Evolutionary conservation across 2,113 vertebrate species (phyloP), one percentile per base, ranked within the genome.

Genomic region (Andinoacara biseriatus): DNA sequence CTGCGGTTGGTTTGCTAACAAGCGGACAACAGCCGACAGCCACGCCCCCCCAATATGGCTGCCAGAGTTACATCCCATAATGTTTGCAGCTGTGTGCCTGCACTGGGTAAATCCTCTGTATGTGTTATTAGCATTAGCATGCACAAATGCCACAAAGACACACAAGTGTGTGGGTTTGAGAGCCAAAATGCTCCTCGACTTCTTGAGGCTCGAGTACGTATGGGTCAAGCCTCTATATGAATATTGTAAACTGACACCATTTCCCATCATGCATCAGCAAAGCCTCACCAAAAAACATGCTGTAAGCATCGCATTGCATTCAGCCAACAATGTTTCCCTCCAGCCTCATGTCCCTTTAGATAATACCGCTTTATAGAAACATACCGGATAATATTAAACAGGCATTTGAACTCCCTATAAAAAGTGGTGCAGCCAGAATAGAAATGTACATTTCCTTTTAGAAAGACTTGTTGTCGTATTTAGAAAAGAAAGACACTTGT

Each of bases 401-500:
- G 88, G 88, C 89, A 87, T 92, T 89, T 89, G 86, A 93, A 89
- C 86, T 85, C 82, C 81, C 88, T 93, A 94, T 87, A 95, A 95
- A 96, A 94, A 93, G 61, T 91, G 85, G 81, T 84, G 83, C 62
- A 38, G 88, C 31, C 57, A 90, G 84, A 88, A 87, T 96, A 95
- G 84, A 95, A 95, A 96, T 54, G 78, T 85, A 76, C 74, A 11
- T 78, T 46, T 84, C 24, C 4, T 58, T 87, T 92, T 91, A 94
- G 90, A 95, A 95, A 95, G 89, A 93, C 63, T 79, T 75, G 26
- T 14, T 61, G 46, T 77, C 4, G 69, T 46, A 78, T 76, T 92
- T 90, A 72, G 72, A 91, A 93, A 93, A 92, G 58, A 90, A 95
- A 95, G 92, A 95, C 93, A 94, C 93, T 94, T 94, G 84, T 92